Evolutionary conservation across 2,113 vertebrate species (phyloP).

Genomic region (Marmota monax): DNA sequence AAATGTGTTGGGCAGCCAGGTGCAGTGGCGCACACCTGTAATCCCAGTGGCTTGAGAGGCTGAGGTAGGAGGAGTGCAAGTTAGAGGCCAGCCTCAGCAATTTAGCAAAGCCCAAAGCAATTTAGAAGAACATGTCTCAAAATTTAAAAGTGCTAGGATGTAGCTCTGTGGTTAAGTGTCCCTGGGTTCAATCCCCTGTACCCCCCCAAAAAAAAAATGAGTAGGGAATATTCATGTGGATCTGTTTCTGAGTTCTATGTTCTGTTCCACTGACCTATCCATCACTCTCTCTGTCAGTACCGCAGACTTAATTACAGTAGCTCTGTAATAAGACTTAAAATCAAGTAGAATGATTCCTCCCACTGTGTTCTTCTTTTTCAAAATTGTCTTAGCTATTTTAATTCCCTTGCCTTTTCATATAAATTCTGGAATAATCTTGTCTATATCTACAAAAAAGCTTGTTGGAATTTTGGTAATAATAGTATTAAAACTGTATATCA

Average conservation of each 20-base stretch:
- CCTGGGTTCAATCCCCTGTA: too few species aligned
- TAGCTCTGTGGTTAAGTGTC: too few species aligned
- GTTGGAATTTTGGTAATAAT: conserved; percentile 46
- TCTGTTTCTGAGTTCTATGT: conserved; percentile 46
- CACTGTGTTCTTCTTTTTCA: conserved; percentile 63
- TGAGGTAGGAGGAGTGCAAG: too few species aligned
- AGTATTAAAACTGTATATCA: conserved; percentile 28
- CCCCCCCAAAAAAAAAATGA: too few species aligned
- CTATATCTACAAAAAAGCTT: conserved; percentile 48
- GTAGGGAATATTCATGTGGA: neutral
- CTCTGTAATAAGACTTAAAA: conserved; percentile 59
- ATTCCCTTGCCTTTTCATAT: conserved; percentile 56
- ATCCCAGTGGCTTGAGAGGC: too few species aligned
- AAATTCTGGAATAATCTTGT: conserved; percentile 63
- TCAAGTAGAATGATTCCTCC: conserved; percentile 46
- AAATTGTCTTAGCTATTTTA: conserved; percentile 54
- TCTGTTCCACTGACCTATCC: neutral
- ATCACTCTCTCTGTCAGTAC: neutral
- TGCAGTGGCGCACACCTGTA: neutral
- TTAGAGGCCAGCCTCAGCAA: too few species aligned
- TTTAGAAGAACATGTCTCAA: too few species aligned
- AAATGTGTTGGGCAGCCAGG: neutral
- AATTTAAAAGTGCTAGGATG: too few species aligned
- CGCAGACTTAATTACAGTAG: conserved; percentile 55
- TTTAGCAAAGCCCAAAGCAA: too few species aligned